Conservation (phyloP, 2,113 vertebrate species). For the Laticauda laticaudata region DNA sequence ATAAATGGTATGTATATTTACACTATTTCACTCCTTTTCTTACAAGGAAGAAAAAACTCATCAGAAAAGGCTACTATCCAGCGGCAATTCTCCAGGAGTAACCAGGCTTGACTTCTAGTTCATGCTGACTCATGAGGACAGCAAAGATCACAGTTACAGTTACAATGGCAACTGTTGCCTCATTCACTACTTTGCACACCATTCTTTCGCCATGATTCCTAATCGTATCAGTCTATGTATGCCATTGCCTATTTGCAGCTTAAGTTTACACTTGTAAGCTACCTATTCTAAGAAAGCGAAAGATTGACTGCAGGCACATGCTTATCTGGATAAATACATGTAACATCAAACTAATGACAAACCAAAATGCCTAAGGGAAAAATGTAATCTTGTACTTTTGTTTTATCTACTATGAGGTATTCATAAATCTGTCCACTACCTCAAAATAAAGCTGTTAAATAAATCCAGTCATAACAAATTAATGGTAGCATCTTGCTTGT, state of each 20-base stretch:
- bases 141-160: background rate
- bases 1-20: background rate
- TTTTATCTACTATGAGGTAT: constrained; percentile 11
- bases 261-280: background rate
- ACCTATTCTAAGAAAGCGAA: background rate
- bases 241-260: background rate
- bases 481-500: background rate
- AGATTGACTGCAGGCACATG: background rate
- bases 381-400: background rate
- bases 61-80: background rate
- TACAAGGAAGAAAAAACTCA: background rate
- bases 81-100: background rate
- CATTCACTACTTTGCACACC: background rate
- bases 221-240: background rate
- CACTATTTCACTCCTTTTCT: background rate
- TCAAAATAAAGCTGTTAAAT: constrained; percentile 32
- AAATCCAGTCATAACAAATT: background rate
- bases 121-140: background rate
- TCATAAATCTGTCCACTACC: constrained; percentile 4
- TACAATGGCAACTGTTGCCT: background rate
- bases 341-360: background rate
- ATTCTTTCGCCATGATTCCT: background rate
- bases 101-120: background rate
- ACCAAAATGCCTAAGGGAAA: background rate
- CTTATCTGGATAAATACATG: background rate